phyloP scores from a whole-genome alignment of 2,113 vertebrate species.

The Datnioides undecimradiatus region DNA sequence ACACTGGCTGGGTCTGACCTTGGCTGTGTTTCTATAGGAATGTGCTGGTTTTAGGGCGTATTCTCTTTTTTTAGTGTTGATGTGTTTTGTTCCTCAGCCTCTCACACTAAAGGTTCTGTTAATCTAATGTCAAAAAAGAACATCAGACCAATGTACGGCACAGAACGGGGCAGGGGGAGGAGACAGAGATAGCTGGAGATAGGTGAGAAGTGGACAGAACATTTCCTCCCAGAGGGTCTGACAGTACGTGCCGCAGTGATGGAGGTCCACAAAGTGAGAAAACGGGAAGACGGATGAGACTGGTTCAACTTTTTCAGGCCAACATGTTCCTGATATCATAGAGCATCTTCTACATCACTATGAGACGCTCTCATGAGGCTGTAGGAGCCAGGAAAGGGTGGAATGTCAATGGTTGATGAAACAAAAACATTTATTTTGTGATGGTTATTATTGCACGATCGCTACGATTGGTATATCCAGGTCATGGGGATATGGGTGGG shows the following conservation, averaged over 20 bases:
- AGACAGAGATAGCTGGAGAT: not conserved
- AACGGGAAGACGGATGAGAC: not conserved
- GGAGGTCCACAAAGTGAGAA: not conserved
- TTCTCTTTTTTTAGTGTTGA: not conserved
- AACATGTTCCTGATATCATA: not conserved
- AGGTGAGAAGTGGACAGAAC: not conserved
- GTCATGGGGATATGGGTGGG: too few species aligned
- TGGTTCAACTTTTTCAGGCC: not conserved
- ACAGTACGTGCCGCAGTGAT: not conserved
- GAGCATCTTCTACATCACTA: too few species aligned
- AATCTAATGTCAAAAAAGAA: not conserved
- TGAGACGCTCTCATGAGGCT: too few species aligned
- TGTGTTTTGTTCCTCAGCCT: not conserved
- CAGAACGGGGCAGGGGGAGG: not conserved
- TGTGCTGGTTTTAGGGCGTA: not conserved
- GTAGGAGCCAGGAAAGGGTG: too few species aligned
- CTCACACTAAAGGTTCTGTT: not conserved
- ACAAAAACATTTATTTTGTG: too few species aligned
- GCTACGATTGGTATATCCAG: too few species aligned
- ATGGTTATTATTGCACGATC: too few species aligned
- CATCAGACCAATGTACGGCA: not conserved
- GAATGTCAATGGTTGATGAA: too few species aligned
- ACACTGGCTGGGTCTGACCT: too few species aligned
- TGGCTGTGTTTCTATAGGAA: too few species aligned
- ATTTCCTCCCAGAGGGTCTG: not conserved